Conservation (phyloP, 2,888 invertebrate species). For the Conchocele bisecta region DNA sequence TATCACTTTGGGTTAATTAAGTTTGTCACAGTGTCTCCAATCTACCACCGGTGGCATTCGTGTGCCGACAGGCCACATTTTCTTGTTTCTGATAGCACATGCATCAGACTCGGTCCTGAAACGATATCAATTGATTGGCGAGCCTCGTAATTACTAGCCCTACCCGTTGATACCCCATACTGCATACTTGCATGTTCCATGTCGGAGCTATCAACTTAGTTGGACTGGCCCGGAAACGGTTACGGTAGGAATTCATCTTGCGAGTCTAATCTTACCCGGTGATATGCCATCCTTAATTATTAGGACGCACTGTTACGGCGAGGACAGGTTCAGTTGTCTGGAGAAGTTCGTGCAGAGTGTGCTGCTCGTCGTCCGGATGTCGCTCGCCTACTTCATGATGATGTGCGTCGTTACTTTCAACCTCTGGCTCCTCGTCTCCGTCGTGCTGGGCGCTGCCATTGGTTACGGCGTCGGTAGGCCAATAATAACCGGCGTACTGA, state of each 20-base stretch:
- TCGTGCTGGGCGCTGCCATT: conserved; percentile 42
- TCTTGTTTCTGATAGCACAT: too few species aligned
- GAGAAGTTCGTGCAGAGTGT: conserved; percentile 43
- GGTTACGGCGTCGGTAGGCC: conserved; percentile 52
- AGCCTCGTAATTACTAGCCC: not conserved
- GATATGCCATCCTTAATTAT: not conserved
- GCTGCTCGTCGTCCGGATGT: conserved; percentile 35
- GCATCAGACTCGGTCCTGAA: too few species aligned
- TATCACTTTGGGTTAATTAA: too few species aligned
- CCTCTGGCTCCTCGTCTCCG: conserved; percentile 48
- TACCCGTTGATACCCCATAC: not conserved
- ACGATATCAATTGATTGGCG: not conserved
- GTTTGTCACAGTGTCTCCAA: too few species aligned
- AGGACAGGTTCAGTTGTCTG: conserved; percentile 26
- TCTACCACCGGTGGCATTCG: too few species aligned
- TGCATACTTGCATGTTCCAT: not conserved
- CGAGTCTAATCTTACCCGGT: too few species aligned
- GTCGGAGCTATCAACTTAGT: not conserved
- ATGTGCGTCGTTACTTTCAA: conserved; percentile 57
- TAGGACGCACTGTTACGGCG: conserved; percentile 41
- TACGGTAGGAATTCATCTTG: too few species aligned
- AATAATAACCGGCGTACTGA: conserved; percentile 42
- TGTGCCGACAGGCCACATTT: too few species aligned
- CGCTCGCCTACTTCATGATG: conserved; percentile 51
- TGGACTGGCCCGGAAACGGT: too few species aligned